phyloP scores from a whole-genome alignment of 2,113 vertebrate genomes.

The Xiphorhynchus elegans region DNA sequence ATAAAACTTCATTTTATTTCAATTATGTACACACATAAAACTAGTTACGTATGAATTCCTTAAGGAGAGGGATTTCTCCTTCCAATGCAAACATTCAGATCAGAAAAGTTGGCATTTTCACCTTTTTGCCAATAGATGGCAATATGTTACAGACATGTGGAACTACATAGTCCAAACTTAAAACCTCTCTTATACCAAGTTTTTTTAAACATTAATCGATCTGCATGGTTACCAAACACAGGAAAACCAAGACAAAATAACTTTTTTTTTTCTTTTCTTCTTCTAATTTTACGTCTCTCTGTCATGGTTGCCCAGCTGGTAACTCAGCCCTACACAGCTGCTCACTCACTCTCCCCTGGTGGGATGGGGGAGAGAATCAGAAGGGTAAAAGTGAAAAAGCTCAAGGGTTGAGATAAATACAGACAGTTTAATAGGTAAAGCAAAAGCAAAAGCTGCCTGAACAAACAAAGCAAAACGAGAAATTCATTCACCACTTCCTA shows the following conservation, averaged over 20 bases:
- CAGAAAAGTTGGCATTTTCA: not conserved
- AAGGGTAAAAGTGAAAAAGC: not conserved
- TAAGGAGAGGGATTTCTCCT: not conserved
- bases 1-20: not conserved
- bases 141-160: conserved; percentile 52
- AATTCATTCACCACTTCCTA: not conserved
- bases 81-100: fast-evolving
- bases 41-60: not conserved
- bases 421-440: not conserved
- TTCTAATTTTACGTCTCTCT: not conserved
- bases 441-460: not conserved
- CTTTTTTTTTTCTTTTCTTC: not conserved
- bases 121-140: conserved; percentile 67
- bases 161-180: not conserved
- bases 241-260: conserved; percentile 33
- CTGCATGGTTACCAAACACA: conserved; percentile 40
- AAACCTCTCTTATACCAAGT: not conserved
- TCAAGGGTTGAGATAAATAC: not conserved
- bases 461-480: not conserved
- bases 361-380: not conserved
- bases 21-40: not conserved
- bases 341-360: not conserved
- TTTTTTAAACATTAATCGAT: conserved; percentile 53
- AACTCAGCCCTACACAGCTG: not conserved
- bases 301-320: not conserved